Evolutionary conservation across 2,797 vertebrate species (phyloP).

Genomic region (Hozukius guyotensis): DNA sequence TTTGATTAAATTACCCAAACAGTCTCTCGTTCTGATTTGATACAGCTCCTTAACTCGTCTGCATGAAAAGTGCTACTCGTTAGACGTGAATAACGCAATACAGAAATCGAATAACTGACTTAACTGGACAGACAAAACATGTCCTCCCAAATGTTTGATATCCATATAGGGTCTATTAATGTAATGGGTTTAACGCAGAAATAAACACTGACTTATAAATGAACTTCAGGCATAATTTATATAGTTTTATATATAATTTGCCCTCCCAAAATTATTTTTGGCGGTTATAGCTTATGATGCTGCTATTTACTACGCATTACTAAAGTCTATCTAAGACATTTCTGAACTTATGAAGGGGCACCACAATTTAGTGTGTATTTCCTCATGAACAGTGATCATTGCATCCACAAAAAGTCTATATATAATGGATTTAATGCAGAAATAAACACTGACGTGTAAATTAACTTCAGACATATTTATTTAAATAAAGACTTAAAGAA

Average conservation of each 20-base stretch:
- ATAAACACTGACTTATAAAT: slow-evolving; percentile 27
- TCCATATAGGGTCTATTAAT: neutral
- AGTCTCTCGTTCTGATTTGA: slow-evolving; percentile 30
- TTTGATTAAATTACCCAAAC: slow-evolving; percentile 34
- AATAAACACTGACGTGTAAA: slow-evolving; percentile 30
- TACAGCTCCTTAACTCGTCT: neutral
- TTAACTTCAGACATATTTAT: slow-evolving; percentile 67
- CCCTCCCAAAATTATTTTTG: neutral
- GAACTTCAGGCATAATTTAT: slow-evolving; percentile 36
- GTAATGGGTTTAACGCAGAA: slow-evolving; percentile 5
- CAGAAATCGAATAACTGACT: neutral
- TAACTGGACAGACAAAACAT: neutral
- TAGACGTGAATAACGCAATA: neutral
- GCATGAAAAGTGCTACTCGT: neutral
- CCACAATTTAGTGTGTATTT: neutral
- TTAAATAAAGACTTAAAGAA: slow-evolving; percentile 74
- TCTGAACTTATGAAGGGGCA: neutral
- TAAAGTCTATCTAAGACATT: neutral
- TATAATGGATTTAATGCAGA: slow-evolving; percentile 4
- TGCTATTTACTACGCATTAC: neutral
- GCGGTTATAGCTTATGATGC: neutral
- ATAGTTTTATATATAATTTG: neutral
- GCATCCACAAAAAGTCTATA: neutral
- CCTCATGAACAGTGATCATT: neutral
- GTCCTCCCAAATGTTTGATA: neutral